phyloP scores from a whole-genome alignment of 2,113 vertebrate genomes.

The Falco punctatus region DNA sequence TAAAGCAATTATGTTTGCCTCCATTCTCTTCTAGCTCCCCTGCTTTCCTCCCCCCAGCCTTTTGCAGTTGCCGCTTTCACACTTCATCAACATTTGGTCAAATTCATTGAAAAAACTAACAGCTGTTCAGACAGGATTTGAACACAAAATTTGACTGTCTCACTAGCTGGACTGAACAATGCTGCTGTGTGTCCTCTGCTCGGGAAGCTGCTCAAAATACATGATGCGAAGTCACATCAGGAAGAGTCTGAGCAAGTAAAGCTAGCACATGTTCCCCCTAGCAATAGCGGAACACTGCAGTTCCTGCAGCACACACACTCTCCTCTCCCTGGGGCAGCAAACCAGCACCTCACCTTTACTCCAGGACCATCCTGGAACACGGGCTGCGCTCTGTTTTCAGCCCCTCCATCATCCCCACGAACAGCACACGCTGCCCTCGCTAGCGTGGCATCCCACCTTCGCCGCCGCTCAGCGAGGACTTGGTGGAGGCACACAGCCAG shows the following conservation, averaged over 20 bases:
- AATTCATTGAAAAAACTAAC: background rate
- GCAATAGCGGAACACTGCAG: background rate
- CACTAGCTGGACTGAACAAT: background rate
- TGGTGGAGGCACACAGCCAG: background rate
- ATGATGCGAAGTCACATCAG: background rate
- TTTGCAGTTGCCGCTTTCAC: background rate
- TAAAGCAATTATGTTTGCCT: background rate
- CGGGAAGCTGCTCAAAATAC: background rate
- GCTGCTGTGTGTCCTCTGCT: background rate
- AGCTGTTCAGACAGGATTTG: background rate
- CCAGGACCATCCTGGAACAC: accelerated
- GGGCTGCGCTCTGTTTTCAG: background rate
- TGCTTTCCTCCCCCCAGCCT: background rate
- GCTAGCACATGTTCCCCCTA: background rate
- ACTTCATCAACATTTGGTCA: background rate
- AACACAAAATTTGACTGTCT: background rate
- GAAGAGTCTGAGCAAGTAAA: background rate
- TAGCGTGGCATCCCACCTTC: accelerated
- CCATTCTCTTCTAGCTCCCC: background rate
- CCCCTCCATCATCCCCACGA: background rate
- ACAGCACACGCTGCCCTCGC: background rate
- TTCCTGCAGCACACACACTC: background rate
- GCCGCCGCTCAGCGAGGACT: background rate
- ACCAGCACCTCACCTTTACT: accelerated
- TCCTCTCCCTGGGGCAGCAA: background rate